phyloP scores from a whole-genome alignment of 2,113 vertebrate genomes.

The Menura novaehollandiae region DNA sequence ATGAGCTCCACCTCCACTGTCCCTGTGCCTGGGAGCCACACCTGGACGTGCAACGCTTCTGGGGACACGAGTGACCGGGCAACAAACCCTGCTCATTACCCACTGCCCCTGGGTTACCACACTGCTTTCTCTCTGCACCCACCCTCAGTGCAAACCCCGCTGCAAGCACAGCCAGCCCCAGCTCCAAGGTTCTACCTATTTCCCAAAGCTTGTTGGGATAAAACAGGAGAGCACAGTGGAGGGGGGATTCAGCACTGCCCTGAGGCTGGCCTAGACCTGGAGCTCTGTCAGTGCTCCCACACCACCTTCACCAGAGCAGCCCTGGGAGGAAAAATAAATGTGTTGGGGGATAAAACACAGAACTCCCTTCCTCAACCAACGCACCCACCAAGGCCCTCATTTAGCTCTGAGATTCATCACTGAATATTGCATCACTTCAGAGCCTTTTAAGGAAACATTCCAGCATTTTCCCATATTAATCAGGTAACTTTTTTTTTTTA shows the following conservation, averaged over 20 bases:
- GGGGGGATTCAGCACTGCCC: neutral
- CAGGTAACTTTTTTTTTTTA: neutral
- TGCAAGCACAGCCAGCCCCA: neutral
- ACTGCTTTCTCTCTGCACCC: neutral
- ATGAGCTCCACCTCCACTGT: neutral
- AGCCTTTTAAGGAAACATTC: constrained; percentile 24
- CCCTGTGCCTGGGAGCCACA: neutral
- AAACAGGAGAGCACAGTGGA: neutral
- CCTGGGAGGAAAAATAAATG: neutral
- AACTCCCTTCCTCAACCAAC: neutral
- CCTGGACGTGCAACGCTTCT: accelerated
- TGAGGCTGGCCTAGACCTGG: neutral
- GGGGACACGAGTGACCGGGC: neutral
- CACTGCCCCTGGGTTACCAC: neutral
- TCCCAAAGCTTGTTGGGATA: neutral
- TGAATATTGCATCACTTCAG: neutral
- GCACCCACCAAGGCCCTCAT: neutral
- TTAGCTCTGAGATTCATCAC: constrained; percentile 20
- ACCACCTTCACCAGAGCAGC: neutral
- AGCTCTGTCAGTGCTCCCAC: neutral
- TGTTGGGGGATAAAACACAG: constrained; percentile 1
- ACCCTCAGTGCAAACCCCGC: neutral
- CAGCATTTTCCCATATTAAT: neutral
- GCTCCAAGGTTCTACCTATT: neutral
- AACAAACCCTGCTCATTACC: neutral